Percentiles rank a stretch among this genome's conserved stretches.
Evolutionary conservation across 2,797 vertebrate genomes (phyloP).

Genomic region (Streptopelia turtur): DNA sequence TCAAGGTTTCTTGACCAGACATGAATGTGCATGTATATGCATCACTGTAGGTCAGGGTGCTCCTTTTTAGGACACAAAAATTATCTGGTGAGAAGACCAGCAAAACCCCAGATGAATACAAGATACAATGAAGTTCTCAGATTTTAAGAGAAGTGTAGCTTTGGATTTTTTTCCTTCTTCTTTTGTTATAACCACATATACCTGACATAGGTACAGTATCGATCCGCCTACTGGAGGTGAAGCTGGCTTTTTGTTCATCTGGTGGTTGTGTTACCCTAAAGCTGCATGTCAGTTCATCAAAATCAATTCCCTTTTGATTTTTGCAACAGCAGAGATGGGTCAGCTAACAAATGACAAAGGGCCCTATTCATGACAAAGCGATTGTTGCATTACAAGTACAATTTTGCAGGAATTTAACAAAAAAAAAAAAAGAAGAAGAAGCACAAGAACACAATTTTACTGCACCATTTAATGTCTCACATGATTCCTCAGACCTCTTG

Average conservation of each 20-base stretch:
- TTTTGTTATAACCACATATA: slow-evolving; percentile 5
- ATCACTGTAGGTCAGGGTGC: background rate
- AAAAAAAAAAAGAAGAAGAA: background rate
- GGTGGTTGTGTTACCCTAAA: slow-evolving; percentile 30
- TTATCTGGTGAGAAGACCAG: background rate
- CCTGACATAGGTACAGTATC: slow-evolving; percentile 47
- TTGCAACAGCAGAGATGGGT: slow-evolving; percentile 63
- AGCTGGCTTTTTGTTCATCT: slow-evolving; percentile 41
- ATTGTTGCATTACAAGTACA: slow-evolving; percentile 54
- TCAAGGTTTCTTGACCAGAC: background rate
- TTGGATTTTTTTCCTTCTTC: background rate
- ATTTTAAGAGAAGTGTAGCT: background rate
- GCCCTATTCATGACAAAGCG: slow-evolving; percentile 49
- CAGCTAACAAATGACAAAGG: slow-evolving; percentile 65
- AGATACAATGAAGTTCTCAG: background rate
- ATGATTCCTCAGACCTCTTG: background rate
- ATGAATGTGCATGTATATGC: background rate
- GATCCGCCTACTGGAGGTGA: background rate
- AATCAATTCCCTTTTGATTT: slow-evolving; percentile 75
- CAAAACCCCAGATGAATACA: background rate
- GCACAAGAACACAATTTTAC: slow-evolving; percentile 40
- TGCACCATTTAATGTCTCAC: slow-evolving; percentile 40
- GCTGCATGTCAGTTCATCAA: slow-evolving; percentile 52
- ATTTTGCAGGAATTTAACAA: slow-evolving; percentile 70
- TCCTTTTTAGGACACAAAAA: background rate